These are phyloP conservation scores for Triplophysa dalaica DNA, from an alignment of 2,113 vertebrate genomes.

Conservation along the genomic window DNA sequence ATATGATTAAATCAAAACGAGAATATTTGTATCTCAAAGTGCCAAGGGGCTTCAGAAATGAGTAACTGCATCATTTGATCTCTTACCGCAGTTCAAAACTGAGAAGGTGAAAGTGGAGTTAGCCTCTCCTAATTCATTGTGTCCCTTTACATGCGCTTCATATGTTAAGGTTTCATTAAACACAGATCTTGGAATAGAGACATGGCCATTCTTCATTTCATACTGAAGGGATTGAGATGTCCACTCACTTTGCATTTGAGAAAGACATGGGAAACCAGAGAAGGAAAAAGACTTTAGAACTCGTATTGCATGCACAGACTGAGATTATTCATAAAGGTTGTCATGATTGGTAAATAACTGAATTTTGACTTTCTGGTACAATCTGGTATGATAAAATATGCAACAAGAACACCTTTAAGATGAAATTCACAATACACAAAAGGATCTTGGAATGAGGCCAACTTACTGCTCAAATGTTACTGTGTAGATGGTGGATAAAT, in stretches of 20 bases:
- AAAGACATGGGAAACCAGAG: not conserved
- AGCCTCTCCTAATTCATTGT: constrained; percentile 66
- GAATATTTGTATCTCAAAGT: not conserved
- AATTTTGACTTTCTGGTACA: too few species aligned
- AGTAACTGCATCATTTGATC: not conserved
- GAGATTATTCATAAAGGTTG: not conserved
- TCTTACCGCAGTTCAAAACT: constrained; percentile 60
- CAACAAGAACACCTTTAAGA: not conserved
- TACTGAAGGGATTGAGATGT: not conserved
- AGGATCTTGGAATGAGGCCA: not conserved
- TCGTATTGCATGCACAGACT: too few species aligned
- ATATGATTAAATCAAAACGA: not conserved
- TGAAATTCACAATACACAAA: too few species aligned
- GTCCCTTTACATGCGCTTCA: constrained; percentile 57
- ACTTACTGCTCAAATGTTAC: constrained; percentile 62
- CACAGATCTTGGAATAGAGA: constrained; percentile 45
- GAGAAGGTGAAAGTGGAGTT: constrained; percentile 56
- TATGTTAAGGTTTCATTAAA: constrained; percentile 53
- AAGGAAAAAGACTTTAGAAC: not conserved
- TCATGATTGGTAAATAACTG: too few species aligned
- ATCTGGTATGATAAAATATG: too few species aligned
- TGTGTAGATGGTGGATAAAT: constrained; percentile 59
- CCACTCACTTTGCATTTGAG: not conserved
- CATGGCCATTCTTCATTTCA: constrained; percentile 6
- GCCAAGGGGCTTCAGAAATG: not conserved